These are phyloP conservation scores for Choloepus hoffmanni DNA, from an alignment of 2,113 vertebrate genomes.

Conservation along the genomic window DNA sequence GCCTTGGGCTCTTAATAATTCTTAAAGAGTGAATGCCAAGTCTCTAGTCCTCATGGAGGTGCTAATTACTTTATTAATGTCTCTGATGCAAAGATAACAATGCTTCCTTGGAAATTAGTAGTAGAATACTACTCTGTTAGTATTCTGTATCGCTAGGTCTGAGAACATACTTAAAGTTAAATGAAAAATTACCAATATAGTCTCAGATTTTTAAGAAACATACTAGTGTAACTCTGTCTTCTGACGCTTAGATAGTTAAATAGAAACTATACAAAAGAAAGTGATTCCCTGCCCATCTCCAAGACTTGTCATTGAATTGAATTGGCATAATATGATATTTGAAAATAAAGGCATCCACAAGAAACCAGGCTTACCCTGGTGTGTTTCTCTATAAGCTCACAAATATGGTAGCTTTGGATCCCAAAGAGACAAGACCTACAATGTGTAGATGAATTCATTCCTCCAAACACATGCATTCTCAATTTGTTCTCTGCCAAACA, in stretches of 20 bases:
- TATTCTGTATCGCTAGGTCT: background rate
- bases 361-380: background rate
- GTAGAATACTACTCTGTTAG: background rate
- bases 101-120: background rate
- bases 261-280: conserved; percentile 1
- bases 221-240: background rate
- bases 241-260: background rate
- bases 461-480: background rate
- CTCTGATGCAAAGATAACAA: background rate
- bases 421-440: background rate
- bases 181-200: conserved; percentile 5
- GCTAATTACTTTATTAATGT: conserved; percentile 43
- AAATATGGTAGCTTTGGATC: background rate
- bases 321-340: background rate
- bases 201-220: background rate
- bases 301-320: background rate
- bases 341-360: conserved; percentile 43
- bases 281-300: background rate
- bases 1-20: background rate
- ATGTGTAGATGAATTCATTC: too few species aligned
- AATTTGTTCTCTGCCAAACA: background rate
- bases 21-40: background rate
- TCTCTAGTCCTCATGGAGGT: background rate
- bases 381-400: background rate
- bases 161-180: conserved; percentile 41